Conservation (phyloP, 2,888 invertebrate species). For the Dugesia japonica region DNA sequence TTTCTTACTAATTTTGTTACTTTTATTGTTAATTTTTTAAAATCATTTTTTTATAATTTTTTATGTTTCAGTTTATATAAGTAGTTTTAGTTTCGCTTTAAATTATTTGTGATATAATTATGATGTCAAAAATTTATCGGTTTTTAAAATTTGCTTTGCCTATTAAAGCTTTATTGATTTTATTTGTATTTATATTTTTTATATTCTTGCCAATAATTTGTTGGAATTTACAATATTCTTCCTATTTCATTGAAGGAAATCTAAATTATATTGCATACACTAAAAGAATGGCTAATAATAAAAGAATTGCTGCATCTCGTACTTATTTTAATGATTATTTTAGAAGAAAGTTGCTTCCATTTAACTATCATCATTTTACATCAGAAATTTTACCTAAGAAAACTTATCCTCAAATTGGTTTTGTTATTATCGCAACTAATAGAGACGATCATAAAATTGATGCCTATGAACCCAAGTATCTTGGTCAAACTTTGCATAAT, state of each 20-base stretch:
- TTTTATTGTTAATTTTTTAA: no score
- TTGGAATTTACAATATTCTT: slow-evolving; percentile 1
- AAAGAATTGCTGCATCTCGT: neutral
- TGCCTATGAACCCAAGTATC: neutral
- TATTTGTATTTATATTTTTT: neutral
- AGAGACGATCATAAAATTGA: neutral
- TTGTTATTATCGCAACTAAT: neutral
- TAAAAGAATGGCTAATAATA: neutral
- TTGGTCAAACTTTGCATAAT: neutral
- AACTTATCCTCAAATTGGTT: neutral
- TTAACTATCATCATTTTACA: neutral
- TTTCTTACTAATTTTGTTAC: no score
- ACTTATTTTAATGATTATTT: neutral
- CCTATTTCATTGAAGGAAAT: neutral
- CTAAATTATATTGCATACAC: neutral
- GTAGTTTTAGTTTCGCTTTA: no score
- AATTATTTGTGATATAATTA: no score
- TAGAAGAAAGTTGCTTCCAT: neutral
- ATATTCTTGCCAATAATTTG: neutral
- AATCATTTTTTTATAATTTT: no score
- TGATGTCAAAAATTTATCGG: neutral
- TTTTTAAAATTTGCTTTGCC: neutral
- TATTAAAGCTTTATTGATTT: neutral
- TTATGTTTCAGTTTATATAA: no score
- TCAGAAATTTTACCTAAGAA: neutral